Evolutionary conservation across 2,888 invertebrate genomes (phyloP).

Genomic region (Cataglyphis cursor): DNA sequence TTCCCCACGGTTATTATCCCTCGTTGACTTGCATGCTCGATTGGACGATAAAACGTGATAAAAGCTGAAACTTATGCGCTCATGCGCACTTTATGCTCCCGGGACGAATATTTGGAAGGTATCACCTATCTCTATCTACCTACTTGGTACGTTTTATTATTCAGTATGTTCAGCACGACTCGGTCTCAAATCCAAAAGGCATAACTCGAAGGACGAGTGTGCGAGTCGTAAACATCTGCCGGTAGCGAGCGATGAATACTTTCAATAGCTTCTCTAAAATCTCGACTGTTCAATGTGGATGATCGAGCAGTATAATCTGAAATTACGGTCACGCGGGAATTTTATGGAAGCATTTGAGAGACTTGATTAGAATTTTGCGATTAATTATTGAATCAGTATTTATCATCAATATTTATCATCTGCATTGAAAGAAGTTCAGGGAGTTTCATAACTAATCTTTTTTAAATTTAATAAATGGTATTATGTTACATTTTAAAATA

Average conservation of each 20-base stretch:
- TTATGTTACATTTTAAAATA: neutral
- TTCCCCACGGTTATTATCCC: slow-evolving; percentile 11
- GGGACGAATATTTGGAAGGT: slow-evolving; percentile 31
- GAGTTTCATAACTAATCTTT: neutral
- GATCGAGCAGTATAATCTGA: neutral
- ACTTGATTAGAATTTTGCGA: slow-evolving; percentile 9
- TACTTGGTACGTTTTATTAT: slow-evolving; percentile 35
- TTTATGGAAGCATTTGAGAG: neutral
- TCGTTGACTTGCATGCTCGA: slow-evolving; percentile 39
- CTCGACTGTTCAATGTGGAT: neutral
- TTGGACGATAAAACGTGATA: slow-evolving; percentile 44
- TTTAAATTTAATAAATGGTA: neutral
- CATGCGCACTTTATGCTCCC: slow-evolving; percentile 15
- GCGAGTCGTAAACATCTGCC: slow-evolving; percentile 13
- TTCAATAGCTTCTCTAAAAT: neutral
- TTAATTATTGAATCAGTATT: neutral
- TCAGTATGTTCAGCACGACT: slow-evolving; percentile 1
- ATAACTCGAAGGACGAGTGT: neutral
- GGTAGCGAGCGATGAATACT: neutral
- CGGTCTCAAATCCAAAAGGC: neutral
- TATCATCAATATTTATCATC: neutral
- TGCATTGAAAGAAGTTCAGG: neutral
- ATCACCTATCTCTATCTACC: slow-evolving; percentile 17
- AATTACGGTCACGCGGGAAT: neutral
- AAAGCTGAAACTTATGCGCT: slow-evolving; percentile 37